Conservation (phyloP, 2,888 invertebrate genomes). For the Standfussiana lucernea region DNA sequence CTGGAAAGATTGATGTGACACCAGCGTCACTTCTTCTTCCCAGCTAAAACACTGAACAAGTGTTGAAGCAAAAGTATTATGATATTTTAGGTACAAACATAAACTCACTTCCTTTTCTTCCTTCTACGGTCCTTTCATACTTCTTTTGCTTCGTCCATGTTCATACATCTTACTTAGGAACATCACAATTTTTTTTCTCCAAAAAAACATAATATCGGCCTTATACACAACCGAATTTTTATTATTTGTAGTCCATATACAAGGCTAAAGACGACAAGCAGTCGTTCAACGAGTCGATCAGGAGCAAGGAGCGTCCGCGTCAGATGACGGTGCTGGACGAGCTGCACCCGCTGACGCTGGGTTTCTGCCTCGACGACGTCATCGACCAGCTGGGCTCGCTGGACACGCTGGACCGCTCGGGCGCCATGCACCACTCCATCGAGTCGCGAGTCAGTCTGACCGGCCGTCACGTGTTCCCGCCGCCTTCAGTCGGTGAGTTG, state of each 20-base stretch:
- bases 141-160: neutral
- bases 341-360: slow-evolving; percentile 71
- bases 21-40: neutral
- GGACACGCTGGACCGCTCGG: slow-evolving; percentile 80
- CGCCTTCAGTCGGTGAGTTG: slow-evolving; percentile 83
- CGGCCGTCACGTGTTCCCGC: slow-evolving; percentile 75
- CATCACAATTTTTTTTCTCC: neutral
- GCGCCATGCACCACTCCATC: slow-evolving; percentile 81
- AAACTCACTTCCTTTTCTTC: neutral
- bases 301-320: slow-evolving; percentile 77
- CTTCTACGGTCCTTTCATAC: neutral
- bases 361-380: slow-evolving; percentile 74
- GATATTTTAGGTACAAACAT: neutral
- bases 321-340: slow-evolving; percentile 76
- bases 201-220: neutral
- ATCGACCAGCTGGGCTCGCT: slow-evolving; percentile 76
- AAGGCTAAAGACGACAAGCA: slow-evolving; percentile 84
- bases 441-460: slow-evolving; percentile 78
- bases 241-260: slow-evolving; percentile 57
- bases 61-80: neutral
- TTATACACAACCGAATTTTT: too few relatives aligned
- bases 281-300: slow-evolving; percentile 82
- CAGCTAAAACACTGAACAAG: neutral
- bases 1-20: neutral
- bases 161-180: neutral